A percentile compares a stretch with the other conserved stretches of the same genome.
These are phyloP conservation scores for Tyto alba DNA, from an alignment of 2,113 vertebrate genomes.

Conservation along the genomic window DNA sequence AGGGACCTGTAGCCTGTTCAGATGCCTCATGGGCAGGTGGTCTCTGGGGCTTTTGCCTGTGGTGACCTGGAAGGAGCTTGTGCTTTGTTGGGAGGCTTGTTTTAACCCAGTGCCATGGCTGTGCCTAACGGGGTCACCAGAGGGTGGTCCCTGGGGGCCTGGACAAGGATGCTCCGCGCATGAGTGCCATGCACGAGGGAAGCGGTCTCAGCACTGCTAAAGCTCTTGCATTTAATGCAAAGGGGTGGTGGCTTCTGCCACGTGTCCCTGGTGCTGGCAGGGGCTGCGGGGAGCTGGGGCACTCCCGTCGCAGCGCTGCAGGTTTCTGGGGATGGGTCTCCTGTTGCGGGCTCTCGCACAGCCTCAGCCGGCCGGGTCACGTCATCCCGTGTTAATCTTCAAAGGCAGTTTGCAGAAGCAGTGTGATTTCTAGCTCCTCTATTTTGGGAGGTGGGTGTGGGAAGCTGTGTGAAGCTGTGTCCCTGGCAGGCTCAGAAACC, in stretches of 20 bases:
- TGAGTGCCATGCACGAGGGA: background rate
- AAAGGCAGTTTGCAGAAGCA: background rate
- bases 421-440: background rate
- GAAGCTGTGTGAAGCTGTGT: background rate
- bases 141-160: background rate
- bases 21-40: background rate
- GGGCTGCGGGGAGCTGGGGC: background rate
- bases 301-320: background rate
- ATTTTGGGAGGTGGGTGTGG: background rate
- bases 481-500: background rate
- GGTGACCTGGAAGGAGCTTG: background rate
- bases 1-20: background rate
- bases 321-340: background rate
- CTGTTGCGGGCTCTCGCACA: background rate
- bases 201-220: background rate
- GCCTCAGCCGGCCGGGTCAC: background rate
- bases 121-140: accelerated
- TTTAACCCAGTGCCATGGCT: background rate
- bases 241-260: background rate
- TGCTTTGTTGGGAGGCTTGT: background rate
- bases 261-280: background rate
- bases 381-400: background rate
- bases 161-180: accelerated
- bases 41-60: background rate
- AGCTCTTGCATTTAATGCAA: background rate